Evolutionary conservation across 2,888 invertebrate species (phyloP).

Genomic region (Fragum whitleyi): DNA sequence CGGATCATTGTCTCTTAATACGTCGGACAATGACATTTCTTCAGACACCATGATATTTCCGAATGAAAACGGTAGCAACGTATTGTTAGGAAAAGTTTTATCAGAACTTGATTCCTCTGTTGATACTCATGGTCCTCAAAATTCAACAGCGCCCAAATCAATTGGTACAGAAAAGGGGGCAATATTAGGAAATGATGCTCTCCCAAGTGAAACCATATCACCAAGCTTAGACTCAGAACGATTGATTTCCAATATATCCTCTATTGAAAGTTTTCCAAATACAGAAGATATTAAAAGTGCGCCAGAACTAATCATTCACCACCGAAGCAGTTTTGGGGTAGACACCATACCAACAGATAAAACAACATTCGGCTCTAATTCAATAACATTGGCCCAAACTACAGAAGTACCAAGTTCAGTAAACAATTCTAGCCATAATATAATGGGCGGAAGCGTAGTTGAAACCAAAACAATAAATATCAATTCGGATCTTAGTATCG

Average conservation of each 20-base stretch:
- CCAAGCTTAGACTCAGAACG: background rate
- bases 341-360: background rate
- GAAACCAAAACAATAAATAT: background rate
- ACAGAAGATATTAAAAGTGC: too few species aligned
- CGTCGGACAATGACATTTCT: too few species aligned
- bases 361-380: background rate
- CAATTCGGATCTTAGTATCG: background rate
- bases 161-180: background rate
- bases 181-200: constrained; percentile 16
- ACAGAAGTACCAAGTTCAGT: background rate
- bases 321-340: background rate
- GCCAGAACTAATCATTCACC: background rate
- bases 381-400: background rate
- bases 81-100: background rate
- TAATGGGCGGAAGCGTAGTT: background rate
- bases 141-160: background rate
- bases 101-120: background rate
- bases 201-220: background rate
- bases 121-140: background rate
- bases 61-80: background rate
- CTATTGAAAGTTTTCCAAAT: too few species aligned
- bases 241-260: background rate
- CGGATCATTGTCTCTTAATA: background rate
- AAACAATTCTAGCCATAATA: background rate
- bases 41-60: too few species aligned